Evolutionary conservation across 2,888 invertebrate species (phyloP).

Genomic region (Willowsia nigromaculata): DNA sequence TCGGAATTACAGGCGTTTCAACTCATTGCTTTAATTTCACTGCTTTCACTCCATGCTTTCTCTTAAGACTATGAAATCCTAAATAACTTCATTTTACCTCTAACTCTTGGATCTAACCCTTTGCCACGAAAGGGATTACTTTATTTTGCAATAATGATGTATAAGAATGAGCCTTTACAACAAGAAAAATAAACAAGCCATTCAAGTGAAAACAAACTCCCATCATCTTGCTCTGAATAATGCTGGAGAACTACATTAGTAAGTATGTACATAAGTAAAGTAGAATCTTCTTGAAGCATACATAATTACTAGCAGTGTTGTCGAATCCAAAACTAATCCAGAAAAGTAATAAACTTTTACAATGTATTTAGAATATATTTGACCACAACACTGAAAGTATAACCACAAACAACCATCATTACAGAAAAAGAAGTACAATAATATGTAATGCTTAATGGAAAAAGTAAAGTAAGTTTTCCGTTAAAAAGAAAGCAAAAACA

Average conservation of each 20-base stretch:
- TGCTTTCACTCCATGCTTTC: too few species aligned
- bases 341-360: neutral
- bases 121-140: neutral
- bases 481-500: neutral
- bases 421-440: neutral
- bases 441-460: neutral
- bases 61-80: too few species aligned
- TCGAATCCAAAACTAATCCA: neutral
- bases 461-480: neutral
- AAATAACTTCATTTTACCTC: too few species aligned
- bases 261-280: too few species aligned
- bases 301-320: neutral
- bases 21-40: too few species aligned
- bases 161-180: neutral
- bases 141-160: neutral
- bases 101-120: too few species aligned
- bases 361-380: conserved; percentile 16
- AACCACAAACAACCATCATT: neutral
- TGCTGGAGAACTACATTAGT: too few species aligned
- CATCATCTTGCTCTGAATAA: neutral
- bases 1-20: too few species aligned
- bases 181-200: neutral
- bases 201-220: neutral
- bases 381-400: neutral
- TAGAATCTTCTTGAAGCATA: neutral